phyloP scores from a whole-genome alignment of 23 tunicate species.

The Aplidium turbinatum region DNA sequence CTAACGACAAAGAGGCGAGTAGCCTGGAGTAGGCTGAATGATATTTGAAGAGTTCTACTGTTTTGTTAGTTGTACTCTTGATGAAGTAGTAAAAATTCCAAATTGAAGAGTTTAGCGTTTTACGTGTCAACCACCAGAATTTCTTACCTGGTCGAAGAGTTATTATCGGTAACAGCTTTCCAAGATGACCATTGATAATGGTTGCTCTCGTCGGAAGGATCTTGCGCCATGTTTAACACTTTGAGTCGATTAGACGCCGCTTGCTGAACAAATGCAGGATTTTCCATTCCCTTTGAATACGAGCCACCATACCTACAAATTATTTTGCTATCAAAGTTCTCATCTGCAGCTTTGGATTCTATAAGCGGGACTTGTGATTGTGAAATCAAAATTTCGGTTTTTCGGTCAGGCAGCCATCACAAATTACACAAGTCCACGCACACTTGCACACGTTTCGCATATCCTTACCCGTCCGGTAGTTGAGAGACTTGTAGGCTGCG shows the following conservation, averaged over 20 bases:
- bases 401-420: too few species aligned
- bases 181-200: constrained; percentile 86
- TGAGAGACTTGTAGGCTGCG: constrained; percentile 72
- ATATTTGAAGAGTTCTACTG: too few species aligned
- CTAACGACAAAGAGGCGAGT: too few species aligned
- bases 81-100: too few species aligned
- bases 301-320: constrained; percentile 19
- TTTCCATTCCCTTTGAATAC: constrained; percentile 23
- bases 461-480: constrained; percentile 38
- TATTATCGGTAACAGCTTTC: constrained; percentile 60
- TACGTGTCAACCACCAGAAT: neutral
- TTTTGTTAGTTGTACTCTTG: too few species aligned
- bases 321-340: neutral
- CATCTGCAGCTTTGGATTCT: too few species aligned
- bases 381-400: too few species aligned
- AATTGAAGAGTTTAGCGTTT: too few species aligned
- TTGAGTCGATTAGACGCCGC: neutral
- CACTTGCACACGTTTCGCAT: neutral
- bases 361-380: too few species aligned
- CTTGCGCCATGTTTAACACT: too few species aligned
- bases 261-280: constrained; percentile 2
- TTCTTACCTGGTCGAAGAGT: constrained; percentile 11
- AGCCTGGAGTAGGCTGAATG: too few species aligned
- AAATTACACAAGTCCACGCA: neutral
- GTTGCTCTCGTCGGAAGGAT: constrained; percentile 28